Evolutionary conservation across 2,797 vertebrate genomes (phyloP), one percentile per base, ranked within the genome.

Genomic region (Danio jaintianensis): DNA sequence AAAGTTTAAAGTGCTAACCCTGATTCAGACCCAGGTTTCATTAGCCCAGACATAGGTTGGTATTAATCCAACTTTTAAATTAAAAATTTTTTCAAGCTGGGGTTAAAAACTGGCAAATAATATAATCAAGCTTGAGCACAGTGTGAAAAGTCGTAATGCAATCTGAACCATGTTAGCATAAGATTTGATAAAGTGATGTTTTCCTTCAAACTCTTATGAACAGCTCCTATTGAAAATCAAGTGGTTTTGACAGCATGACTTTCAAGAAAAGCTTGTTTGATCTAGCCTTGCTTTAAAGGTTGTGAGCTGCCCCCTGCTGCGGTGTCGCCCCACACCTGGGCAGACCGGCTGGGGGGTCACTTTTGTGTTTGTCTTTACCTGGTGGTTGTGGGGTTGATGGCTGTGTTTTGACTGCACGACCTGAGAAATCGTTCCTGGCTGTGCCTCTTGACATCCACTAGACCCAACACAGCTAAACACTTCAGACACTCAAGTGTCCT

Each of bases 201-300:
- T 68, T 38, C 16, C 22, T 66, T n/a, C 12, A 75, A 75, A 66
- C 62, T 71, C 67, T 68, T 63, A 72, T 47, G 76, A 47, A 75
- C 40, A 16, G n/a, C 20, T 66, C 42, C 66, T 47, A 42, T 43
- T 29, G 20, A 52, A 52, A 74, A 74, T 48, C 47, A 38, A 87
- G 42, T 64, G 53, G n/a, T 77, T 84, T 43, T 85, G 76, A 84
- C 80, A 77, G 75, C 67, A 59, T 81, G 63, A 68, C 52, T 75
- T 64, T 78, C 70, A 75, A 76, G 61, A 63, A 79, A 50, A 70
- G 38, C 62, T 69, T 69, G 56, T 74, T 42, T 76, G 68, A 59
- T 75, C 47, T 82, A 52, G 64, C 82, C 16, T 79, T 12, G 70
- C 76, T 76, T 87, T 86, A 88, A 88, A 84, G 83, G 74, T 84